phyloP scores from a whole-genome alignment of 2,888 invertebrate species.

The Poecilobothrus nobilitatus region DNA sequence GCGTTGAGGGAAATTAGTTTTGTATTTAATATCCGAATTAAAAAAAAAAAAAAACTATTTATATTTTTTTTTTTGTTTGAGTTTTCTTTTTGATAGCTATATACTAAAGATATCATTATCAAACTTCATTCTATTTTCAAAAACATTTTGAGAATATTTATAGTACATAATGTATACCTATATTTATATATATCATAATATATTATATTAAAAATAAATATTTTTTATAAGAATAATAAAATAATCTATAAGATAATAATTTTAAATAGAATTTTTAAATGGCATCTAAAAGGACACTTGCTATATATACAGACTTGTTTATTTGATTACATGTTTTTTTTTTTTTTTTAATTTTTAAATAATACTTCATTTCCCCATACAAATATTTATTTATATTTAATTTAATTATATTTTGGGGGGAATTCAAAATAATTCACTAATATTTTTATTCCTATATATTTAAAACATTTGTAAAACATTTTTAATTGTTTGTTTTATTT shows the following conservation, averaged over 20 bases:
- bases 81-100: not conserved
- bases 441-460: not conserved
- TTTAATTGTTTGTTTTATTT: not conserved
- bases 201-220: not conserved
- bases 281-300: not conserved
- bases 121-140: not conserved
- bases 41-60: too few relatives aligned
- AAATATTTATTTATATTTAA: too few relatives aligned
- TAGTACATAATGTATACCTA: not conserved
- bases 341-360: too few relatives aligned
- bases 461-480: not conserved
- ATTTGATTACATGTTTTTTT: too few relatives aligned
- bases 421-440: too few relatives aligned
- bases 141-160: conserved; percentile 6
- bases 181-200: not conserved
- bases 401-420: too few relatives aligned
- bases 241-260: not conserved
- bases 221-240: not conserved
- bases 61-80: conserved; percentile 12
- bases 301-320: not conserved
- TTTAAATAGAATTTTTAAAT: not conserved
- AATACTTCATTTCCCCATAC: too few relatives aligned
- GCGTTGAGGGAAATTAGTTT: too few relatives aligned
- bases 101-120: conserved; percentile 1
- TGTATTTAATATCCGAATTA: too few relatives aligned